These are phyloP conservation scores for Chironex yamaguchii DNA, from an alignment of 30 jellyfish, hydroid and myxozoan species.

Conservation along the genomic window DNA sequence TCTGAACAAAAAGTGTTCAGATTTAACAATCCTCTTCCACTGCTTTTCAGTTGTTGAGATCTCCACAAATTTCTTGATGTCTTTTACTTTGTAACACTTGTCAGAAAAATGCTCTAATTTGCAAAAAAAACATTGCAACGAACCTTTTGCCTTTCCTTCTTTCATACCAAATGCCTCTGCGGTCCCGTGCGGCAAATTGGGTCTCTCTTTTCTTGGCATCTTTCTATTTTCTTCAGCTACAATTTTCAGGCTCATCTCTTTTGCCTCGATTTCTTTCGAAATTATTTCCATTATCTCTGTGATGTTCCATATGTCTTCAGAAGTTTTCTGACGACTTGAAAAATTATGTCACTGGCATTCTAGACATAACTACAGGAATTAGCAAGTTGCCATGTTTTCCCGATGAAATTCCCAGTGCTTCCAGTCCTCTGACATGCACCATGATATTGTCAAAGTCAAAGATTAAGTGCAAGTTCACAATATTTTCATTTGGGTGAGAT, in stretches of 20 bases:
- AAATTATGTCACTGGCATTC: too few species aligned
- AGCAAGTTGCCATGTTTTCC: conserved; percentile 8
- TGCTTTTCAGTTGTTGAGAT: conserved; percentile 1
- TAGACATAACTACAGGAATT: conserved; percentile 6
- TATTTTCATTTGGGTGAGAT: conserved; percentile 6
- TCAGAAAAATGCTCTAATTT: conserved; percentile 25
- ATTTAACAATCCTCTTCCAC: conserved; percentile 11
- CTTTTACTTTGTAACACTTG: conserved; percentile 24
- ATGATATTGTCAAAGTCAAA: background rate
- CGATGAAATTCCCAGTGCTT: background rate
- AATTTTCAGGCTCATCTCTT: conserved; percentile 35
- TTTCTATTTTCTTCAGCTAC: background rate
- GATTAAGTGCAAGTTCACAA: background rate
- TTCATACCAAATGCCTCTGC: conserved; percentile 4
- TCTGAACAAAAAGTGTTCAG: conserved; percentile 10
- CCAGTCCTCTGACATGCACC: conserved; percentile 21
- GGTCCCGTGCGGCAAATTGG: conserved; percentile 6
- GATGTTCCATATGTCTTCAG: conserved; percentile 36
- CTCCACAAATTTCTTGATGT: conserved; percentile 6
- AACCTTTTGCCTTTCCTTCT: background rate
- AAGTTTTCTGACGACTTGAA: too few species aligned
- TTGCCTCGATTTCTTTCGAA: conserved; percentile 60
- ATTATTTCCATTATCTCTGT: conserved; percentile 29
- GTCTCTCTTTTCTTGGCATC: background rate
- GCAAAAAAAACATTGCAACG: conserved; percentile 10